Conservation (phyloP, 2,888 invertebrate species). For the Dolichopus griseipennis region DNA sequence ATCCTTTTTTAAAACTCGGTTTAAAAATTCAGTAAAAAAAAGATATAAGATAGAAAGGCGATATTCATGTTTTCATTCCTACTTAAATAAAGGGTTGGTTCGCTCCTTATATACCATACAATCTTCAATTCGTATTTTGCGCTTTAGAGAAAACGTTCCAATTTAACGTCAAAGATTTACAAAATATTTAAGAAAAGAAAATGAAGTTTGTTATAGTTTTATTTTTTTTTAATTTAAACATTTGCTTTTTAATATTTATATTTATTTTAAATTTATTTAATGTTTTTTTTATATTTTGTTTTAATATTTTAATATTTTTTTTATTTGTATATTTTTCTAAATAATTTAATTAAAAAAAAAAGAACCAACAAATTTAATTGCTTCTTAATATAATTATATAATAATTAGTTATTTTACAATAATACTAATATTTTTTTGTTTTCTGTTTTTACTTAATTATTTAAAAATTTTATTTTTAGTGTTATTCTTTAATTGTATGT, state of each 20-base stretch:
- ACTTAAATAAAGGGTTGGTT: too few species aligned
- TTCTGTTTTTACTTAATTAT: conserved; percentile 15
- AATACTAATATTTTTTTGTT: conserved; percentile 23
- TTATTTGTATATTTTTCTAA: conserved; percentile 13
- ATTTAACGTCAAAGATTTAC: too few species aligned
- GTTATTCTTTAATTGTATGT: conserved; percentile 10
- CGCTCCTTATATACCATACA: too few species aligned
- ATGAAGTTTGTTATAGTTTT: not conserved
- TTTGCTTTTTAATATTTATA: conserved; percentile 20
- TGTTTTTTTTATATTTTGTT: not conserved
- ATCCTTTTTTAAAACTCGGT: too few species aligned
- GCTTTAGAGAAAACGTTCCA: too few species aligned
- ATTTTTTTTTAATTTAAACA: not conserved
- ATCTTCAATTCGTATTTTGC: too few species aligned
- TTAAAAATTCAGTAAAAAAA: too few species aligned
- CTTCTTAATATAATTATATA: conserved; percentile 11
- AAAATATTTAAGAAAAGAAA: too few species aligned
- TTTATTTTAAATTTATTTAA: conserved; percentile 15
- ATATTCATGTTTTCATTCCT: too few species aligned
- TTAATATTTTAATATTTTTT: too few species aligned
- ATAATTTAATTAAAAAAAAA: conserved; percentile 19
- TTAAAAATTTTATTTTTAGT: conserved; percentile 15
- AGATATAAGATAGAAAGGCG: too few species aligned
- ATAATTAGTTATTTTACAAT: conserved; percentile 15
- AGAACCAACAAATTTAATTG: conserved; percentile 20